phyloP scores from a whole-genome alignment of 64 coral and sea anemone genomes.

The Porites lutea region DNA sequence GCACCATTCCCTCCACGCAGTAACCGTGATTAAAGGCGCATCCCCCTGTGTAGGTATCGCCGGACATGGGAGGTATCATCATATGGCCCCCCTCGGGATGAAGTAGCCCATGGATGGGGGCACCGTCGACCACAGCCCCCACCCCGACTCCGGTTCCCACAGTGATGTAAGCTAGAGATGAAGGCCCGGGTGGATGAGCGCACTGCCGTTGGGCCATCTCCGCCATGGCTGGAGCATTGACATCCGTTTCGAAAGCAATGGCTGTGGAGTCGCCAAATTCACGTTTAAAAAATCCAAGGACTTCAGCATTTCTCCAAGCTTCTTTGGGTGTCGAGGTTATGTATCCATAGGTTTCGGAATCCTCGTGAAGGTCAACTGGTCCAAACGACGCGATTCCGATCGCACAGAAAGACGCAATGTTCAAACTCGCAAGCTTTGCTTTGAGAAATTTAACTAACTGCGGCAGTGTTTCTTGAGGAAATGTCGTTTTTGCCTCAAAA shows the following conservation, averaged over 20 bases:
- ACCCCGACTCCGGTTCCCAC: slow-evolving; percentile 92
- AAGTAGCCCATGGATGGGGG: slow-evolving; percentile 84
- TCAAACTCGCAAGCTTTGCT: slow-evolving; percentile 32
- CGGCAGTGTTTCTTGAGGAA: slow-evolving; percentile 56
- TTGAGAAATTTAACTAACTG: slow-evolving; percentile 66
- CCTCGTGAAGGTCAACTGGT: slow-evolving; percentile 78
- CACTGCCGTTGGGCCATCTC: slow-evolving; percentile 46
- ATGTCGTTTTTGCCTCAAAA: slow-evolving; percentile 65
- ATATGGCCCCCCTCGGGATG: slow-evolving; percentile 96
- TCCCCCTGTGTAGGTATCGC: slow-evolving; percentile 76
- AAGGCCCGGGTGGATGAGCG: neutral
- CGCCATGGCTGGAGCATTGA: slow-evolving; percentile 87
- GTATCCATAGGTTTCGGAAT: slow-evolving; percentile 82
- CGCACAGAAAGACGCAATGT: slow-evolving; percentile 35
- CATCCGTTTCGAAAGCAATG: slow-evolving; percentile 89
- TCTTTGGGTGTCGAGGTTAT: slow-evolving; percentile 89
- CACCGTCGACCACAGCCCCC: slow-evolving; percentile 67
- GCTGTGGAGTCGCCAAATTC: slow-evolving; percentile 57
- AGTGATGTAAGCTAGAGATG: slow-evolving; percentile 85
- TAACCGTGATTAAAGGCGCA: slow-evolving; percentile 75
- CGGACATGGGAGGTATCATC: slow-evolving; percentile 68
- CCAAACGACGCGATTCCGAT: slow-evolving; percentile 97
- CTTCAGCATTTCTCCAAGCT: slow-evolving; percentile 70
- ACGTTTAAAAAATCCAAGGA: slow-evolving; percentile 69
- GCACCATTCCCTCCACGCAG: slow-evolving; percentile 94